Evolutionary conservation across 2,797 vertebrate genomes (phyloP), one percentile per base, ranked within the genome.

Genomic region (Hemitrygon akajei): DNA sequence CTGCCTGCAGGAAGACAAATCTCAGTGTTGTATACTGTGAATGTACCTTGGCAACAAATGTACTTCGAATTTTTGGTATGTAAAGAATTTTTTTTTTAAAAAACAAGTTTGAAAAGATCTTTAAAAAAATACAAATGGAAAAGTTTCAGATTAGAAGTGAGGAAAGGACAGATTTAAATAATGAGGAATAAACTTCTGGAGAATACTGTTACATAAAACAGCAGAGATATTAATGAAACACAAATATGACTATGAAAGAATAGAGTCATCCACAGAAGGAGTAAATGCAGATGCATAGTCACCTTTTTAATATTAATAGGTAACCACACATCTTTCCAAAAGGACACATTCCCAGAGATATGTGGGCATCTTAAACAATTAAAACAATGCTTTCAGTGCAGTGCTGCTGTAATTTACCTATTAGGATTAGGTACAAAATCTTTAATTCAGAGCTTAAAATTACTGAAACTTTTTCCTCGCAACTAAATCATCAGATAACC

Each of bases 261-360:
- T 47, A 30, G 1, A 92, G 37, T 40, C 25, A 56, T 56, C 37
- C 47, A 56, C 40, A 76, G 22, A 58, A 75, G 14, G 27, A 56
- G 91, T 20, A 92, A 92, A 76, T 7, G 7, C 14, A 93, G 71
- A 76, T 66, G 47, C 47, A 82, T 94, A 94, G 94, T 95, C 94
- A 95, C 94, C 47, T 47, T 47, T 47, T 47, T 95, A n/a, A 93
- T 94, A 94, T 95, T 94, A n/a, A 66, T 66, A 47, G 71, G 71
- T 73, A 18, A 73, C 20, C 20, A 25, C 95, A 94, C 93, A 95
- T 22, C 16, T 69, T 89, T 69, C 58, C 7, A 66, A 47, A 56
- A 89, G 92, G 71, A 27, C 18, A 93, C 30, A 80, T 16, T 5
- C 58, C 25, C 40, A 40, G 75, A 93, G 73, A 20, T 10, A 47